Evolutionary conservation across 1,140 invertebrate species (phyloP).

Genomic region (Cotesia chilonis): DNA sequence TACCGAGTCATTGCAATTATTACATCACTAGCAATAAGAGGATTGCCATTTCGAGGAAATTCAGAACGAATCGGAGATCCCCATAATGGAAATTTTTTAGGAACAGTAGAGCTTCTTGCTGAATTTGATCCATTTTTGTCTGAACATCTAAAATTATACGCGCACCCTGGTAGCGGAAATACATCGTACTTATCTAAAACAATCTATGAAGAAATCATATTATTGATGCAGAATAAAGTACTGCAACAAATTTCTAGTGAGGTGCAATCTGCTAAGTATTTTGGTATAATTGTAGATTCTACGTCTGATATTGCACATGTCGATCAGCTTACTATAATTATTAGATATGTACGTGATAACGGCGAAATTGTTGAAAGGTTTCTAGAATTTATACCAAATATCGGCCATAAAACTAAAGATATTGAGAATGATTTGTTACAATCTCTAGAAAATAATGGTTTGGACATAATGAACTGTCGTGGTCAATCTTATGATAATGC

Average conservation of each 20-base stretch:
- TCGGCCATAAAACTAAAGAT: too few species aligned
- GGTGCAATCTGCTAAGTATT: too few species aligned
- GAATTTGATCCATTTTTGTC: constrained; percentile 42
- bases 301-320: too few species aligned
- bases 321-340: too few species aligned
- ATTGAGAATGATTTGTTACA: too few species aligned
- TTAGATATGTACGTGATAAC: too few species aligned
- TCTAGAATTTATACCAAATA: too few species aligned
- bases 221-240: constrained; percentile 41
- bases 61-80: constrained; percentile 39
- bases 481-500: too few species aligned
- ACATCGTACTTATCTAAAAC: constrained; percentile 39
- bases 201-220: constrained; percentile 42
- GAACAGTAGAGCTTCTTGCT: constrained; percentile 39
- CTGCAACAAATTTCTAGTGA: constrained; percentile 15
- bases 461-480: too few species aligned
- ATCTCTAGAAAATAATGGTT: too few species aligned
- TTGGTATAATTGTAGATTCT: not conserved
- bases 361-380: too few species aligned
- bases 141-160: constrained; percentile 40
- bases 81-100: constrained; percentile 45
- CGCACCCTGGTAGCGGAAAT: constrained; percentile 36
- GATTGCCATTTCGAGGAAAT: constrained; percentile 42
- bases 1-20: constrained; percentile 40
- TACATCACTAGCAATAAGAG: constrained; percentile 41